A percentile compares a stretch with the other conserved stretches of the same genome.
phyloP scores from a whole-genome alignment of 2,113 vertebrate genomes.

The Phalacrocorax aristotelis region DNA sequence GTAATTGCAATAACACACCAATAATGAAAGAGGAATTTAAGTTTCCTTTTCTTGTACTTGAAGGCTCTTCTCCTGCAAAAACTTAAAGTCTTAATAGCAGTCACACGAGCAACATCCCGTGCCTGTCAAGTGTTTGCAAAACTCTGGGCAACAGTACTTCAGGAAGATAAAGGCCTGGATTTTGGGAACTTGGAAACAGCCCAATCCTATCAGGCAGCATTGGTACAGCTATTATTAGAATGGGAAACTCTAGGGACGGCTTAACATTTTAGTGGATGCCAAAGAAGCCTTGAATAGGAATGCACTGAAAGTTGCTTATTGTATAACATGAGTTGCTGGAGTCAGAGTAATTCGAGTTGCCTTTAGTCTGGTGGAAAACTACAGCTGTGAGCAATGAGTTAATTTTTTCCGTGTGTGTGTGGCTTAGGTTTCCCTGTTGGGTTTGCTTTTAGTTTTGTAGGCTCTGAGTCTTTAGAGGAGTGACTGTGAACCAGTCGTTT shows the following conservation, averaged over 20 bases:
- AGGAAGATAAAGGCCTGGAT: background rate
- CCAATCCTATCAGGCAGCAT: background rate
- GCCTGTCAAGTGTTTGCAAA: conserved; percentile 8
- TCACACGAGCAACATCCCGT: background rate
- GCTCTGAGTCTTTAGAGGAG: background rate
- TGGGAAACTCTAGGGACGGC: background rate
- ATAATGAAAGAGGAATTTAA: conserved; percentile 50
- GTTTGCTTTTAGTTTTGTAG: background rate
- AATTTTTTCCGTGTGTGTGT: background rate
- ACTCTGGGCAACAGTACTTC: background rate
- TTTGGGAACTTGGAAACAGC: background rate
- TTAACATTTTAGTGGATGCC: conserved; percentile 1
- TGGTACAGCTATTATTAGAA: conserved; percentile 26
- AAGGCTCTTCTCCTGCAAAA: background rate
- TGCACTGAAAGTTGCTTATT: background rate
- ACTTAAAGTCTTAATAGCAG: conserved; percentile 2
- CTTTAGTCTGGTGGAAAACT: conserved; percentile 15
- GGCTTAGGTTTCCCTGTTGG: background rate
- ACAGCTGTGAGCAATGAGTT: conserved; percentile 43
- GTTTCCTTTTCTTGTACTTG: conserved; percentile 43
- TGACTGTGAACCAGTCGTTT: background rate
- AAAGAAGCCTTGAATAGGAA: conserved; percentile 1
- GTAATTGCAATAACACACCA: conserved; percentile 50
- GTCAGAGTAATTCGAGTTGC: background rate
- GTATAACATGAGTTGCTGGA: background rate